Percentiles rank a stretch among this genome's conserved stretches.
These are phyloP conservation scores for Catotricha subobsoleta DNA, from an alignment of 2,888 invertebrate genomes.

Conservation along the genomic window DNA sequence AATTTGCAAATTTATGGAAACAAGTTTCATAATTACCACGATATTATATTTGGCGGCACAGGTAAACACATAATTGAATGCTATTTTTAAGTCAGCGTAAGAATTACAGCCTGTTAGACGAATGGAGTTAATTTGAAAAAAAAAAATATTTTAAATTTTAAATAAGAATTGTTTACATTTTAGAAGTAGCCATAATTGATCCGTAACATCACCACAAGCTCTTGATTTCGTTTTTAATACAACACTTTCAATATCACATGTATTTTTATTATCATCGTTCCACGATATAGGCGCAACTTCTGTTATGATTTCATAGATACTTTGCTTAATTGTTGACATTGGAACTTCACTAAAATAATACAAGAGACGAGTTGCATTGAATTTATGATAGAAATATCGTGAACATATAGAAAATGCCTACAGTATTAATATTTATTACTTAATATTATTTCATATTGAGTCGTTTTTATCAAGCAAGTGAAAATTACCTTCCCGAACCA, in stretches of 20 bases:
- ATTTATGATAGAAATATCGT: too few species aligned
- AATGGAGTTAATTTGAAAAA: background rate
- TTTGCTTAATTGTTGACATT: background rate
- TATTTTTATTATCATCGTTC: conserved; percentile 14
- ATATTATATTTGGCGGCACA: conserved; percentile 26
- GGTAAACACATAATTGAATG: conserved; percentile 23
- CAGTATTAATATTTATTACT: too few species aligned
- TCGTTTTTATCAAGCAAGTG: too few species aligned
- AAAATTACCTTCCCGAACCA: too few species aligned
- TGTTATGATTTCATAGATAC: conserved; percentile 16
- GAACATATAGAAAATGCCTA: too few species aligned
- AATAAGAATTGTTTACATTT: conserved; percentile 17
- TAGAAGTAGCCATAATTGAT: conserved; percentile 26
- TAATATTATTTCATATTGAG: too few species aligned
- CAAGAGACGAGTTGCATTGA: too few species aligned
- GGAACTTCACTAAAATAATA: background rate
- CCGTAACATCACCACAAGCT: conserved; percentile 17
- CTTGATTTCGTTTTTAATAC: background rate
- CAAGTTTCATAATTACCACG: conserved; percentile 16
- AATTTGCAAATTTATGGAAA: background rate
- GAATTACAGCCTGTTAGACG: conserved; percentile 20
- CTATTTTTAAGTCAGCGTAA: conserved; percentile 24
- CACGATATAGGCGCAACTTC: conserved; percentile 21
- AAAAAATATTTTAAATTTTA: background rate
- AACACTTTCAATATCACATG: background rate